phyloP scores from a whole-genome alignment of 2,888 invertebrate species.

The Lycaena phlaeas region DNA sequence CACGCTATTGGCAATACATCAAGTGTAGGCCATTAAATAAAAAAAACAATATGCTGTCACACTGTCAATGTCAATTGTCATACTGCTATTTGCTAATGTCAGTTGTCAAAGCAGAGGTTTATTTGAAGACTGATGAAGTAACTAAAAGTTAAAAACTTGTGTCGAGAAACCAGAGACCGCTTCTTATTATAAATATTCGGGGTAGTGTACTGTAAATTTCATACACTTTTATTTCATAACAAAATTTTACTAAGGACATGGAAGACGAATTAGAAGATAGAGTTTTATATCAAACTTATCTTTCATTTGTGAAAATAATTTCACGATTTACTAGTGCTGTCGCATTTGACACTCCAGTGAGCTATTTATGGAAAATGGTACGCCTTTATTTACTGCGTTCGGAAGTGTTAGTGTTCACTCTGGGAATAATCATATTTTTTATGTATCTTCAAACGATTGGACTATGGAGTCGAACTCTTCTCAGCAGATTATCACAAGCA shows the following conservation, averaged over 20 bases:
- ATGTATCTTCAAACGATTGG: constrained; percentile 89
- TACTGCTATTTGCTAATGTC: too few species aligned
- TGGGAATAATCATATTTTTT: constrained; percentile 79
- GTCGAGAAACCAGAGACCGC: too few species aligned
- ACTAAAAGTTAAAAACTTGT: too few species aligned
- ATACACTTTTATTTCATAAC: constrained; percentile 15
- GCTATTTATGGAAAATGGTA: constrained; percentile 85
- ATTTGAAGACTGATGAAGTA: too few species aligned
- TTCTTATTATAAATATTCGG: neutral
- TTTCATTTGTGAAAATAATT: constrained; percentile 88
- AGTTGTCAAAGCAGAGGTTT: too few species aligned
- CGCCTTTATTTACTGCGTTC: constrained; percentile 85
- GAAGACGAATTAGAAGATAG: constrained; percentile 94
- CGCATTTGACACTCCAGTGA: constrained; percentile 81
- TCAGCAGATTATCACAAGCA: constrained; percentile 80
- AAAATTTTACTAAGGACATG: constrained; percentile 68
- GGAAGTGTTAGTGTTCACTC: constrained; percentile 82
- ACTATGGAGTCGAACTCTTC: constrained; percentile 83
- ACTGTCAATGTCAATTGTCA: too few species aligned
- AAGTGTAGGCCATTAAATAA: too few species aligned
- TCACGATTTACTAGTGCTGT: constrained; percentile 87
- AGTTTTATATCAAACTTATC: constrained; percentile 89
- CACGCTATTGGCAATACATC: too few species aligned
- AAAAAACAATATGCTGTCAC: too few species aligned
- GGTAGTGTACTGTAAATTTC: neutral